These are phyloP conservation scores for Coilia nasus DNA, from an alignment of 2,797 vertebrate genomes.

Conservation along the genomic window DNA sequence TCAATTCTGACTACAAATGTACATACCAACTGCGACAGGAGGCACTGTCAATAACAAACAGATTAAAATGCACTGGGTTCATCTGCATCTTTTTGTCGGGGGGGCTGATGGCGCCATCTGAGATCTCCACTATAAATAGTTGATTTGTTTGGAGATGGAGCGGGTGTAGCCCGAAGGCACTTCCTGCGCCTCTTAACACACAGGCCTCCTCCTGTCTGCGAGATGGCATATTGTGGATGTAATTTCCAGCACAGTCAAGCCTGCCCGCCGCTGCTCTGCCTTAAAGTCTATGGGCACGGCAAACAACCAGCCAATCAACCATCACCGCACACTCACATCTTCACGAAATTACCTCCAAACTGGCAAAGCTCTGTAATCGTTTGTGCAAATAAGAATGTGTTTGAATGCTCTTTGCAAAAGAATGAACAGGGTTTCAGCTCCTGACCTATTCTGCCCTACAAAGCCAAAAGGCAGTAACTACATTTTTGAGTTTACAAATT, in stretches of 20 bases:
- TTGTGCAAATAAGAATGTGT: neutral
- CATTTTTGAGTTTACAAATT: too few relatives aligned
- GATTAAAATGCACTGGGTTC: slow-evolving; percentile 16
- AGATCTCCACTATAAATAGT: slow-evolving; percentile 23
- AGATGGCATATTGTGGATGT: slow-evolving; percentile 39
- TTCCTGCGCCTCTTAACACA: slow-evolving; percentile 41
- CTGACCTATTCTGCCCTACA: neutral
- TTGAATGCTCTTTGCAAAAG: neutral
- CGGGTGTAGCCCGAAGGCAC: slow-evolving; percentile 35
- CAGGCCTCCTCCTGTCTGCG: slow-evolving; percentile 42
- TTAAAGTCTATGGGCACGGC: neutral
- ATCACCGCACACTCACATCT: neutral
- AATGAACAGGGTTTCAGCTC: neutral
- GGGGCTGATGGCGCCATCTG: neutral
- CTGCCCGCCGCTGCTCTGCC: neutral
- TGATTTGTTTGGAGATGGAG: slow-evolving; percentile 40
- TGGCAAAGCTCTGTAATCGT: slow-evolving; percentile 18
- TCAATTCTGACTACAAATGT: neutral
- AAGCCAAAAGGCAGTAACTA: too few relatives aligned
- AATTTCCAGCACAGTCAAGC: slow-evolving; percentile 44
- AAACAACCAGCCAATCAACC: neutral
- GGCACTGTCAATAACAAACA: neutral
- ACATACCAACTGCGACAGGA: neutral
- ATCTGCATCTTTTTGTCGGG: slow-evolving; percentile 13
- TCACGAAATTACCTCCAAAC: slow-evolving; percentile 1